A percentile compares a stretch with the other conserved stretches of the same genome.
Evolutionary conservation across 2,797 vertebrate genomes (phyloP).

Genomic region (Poecilia picta): DNA sequence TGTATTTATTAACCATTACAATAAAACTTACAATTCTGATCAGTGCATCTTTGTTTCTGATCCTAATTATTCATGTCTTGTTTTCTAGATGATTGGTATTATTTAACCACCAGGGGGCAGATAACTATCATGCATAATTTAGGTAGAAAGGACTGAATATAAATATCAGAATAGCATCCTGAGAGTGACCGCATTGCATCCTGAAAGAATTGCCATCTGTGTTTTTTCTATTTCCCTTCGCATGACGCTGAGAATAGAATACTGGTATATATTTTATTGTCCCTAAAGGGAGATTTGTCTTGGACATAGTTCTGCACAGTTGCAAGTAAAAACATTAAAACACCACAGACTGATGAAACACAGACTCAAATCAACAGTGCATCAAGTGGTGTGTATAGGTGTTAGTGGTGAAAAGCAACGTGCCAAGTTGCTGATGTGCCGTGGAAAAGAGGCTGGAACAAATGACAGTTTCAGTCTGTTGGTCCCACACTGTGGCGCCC

Average conservation of each 20-base stretch:
- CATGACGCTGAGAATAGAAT: not conserved
- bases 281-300: not conserved
- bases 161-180: not conserved
- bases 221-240: not conserved
- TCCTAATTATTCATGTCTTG: not conserved
- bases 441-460: not conserved
- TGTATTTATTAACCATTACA: not conserved
- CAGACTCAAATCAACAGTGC: not conserved
- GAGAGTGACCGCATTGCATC: not conserved
- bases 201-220: not conserved
- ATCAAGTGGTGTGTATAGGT: not conserved
- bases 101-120: slow-evolving; percentile 23
- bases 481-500: not conserved
- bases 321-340: not conserved
- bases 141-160: not conserved
- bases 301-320: not conserved
- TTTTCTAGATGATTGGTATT: not conserved
- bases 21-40: not conserved
- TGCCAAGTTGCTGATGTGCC: not conserved
- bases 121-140: not conserved
- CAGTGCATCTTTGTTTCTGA: not conserved
- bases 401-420: not conserved
- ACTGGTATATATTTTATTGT: not conserved
- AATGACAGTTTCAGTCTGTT: not conserved
- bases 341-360: not conserved